A percentile compares a stretch with the other conserved stretches of the same genome.
phyloP scores from a whole-genome alignment of 2,797 vertebrate species.

The Phoeniculus purpureus region DNA sequence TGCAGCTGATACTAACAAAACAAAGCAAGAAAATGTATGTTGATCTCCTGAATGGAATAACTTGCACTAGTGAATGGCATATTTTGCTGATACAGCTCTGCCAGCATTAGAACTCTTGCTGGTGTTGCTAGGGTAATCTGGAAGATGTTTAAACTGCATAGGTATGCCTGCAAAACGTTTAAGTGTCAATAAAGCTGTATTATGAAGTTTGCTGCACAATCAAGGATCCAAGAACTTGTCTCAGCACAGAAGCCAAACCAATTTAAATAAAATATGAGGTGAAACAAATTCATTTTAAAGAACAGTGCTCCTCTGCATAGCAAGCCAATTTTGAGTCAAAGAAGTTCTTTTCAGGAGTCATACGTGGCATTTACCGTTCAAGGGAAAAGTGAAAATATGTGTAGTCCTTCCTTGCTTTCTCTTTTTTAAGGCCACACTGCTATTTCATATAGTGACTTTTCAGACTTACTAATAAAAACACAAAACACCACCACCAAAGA shows the following conservation, averaged over 20 bases:
- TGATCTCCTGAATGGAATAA: background rate
- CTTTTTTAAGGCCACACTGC: background rate
- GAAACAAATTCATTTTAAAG: slow-evolving; percentile 12
- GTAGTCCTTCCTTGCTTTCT: background rate
- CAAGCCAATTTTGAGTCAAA: background rate
- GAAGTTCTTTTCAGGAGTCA: background rate
- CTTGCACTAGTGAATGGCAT: background rate
- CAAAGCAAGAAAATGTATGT: slow-evolving; percentile 14
- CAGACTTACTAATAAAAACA: background rate
- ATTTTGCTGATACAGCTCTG: background rate
- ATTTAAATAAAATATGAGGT: slow-evolving; percentile 20
- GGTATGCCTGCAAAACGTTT: background rate
- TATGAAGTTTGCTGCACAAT: background rate
- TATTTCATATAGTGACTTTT: background rate
- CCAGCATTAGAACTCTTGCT: background rate
- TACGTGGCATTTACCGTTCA: background rate
- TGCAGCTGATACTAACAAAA: slow-evolving; percentile 36
- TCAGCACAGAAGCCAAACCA: slow-evolving; percentile 5
- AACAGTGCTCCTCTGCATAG: background rate
- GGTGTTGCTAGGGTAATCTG: background rate
- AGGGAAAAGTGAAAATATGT: background rate
- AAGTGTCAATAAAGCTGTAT: background rate
- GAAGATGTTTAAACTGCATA: background rate
- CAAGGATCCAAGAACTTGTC: slow-evolving; percentile 15
- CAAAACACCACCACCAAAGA: background rate